phyloP scores from a whole-genome alignment of 2,888 invertebrate species.

The Apamea anceps region DNA sequence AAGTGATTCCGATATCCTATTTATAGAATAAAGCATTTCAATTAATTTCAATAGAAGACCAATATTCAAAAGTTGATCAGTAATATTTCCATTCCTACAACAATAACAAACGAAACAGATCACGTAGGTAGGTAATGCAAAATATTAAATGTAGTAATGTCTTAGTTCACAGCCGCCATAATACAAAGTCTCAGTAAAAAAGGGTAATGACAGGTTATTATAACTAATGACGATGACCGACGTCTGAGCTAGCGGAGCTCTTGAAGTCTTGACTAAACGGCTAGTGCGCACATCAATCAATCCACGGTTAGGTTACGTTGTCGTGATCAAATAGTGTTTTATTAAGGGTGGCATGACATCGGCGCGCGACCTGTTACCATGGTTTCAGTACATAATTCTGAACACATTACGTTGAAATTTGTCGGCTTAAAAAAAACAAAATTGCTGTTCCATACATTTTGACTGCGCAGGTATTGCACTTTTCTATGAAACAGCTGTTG shows the following conservation, averaged over 20 bases:
- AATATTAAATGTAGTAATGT: constrained; percentile 18
- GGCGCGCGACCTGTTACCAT: neutral
- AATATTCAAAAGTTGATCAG: neutral
- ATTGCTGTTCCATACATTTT: no score
- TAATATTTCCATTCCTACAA: neutral
- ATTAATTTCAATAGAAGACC: neutral
- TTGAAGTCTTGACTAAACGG: constrained; percentile 6
- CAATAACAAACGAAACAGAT: neutral
- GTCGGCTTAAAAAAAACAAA: no score
- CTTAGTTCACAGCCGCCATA: constrained; percentile 36
- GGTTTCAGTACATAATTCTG: neutral
- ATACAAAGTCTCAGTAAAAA: constrained; percentile 39
- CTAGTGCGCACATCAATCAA: constrained; percentile 25
- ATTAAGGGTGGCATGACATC: neutral
- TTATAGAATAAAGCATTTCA: neutral
- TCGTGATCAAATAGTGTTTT: constrained; percentile 14
- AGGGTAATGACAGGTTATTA: constrained; percentile 43
- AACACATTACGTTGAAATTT: neutral
- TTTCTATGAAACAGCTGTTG: no score
- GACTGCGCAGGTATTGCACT: no score
- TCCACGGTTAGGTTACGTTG: constrained; percentile 17
- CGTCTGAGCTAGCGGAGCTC: constrained; percentile 13
- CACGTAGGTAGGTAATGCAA: neutral
- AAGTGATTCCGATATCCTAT: neutral
- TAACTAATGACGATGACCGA: constrained; percentile 36